A percentile compares a stretch with the other conserved stretches of the same genome.
These are phyloP conservation scores for Sycophila texana DNA, from an alignment of 2,888 invertebrate genomes.

Conservation along the genomic window DNA sequence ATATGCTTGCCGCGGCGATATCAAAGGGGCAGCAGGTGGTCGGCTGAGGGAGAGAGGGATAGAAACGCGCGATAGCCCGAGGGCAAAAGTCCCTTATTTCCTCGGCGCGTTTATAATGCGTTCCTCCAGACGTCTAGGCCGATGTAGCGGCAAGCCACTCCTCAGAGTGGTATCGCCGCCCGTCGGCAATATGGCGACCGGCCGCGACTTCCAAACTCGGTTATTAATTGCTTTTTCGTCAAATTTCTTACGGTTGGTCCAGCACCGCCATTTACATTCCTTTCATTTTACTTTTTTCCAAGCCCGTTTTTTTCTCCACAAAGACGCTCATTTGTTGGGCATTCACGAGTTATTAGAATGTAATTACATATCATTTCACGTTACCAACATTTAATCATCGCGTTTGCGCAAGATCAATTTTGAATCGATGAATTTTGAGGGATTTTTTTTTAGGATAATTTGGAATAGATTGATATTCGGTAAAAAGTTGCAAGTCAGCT, in stretches of 20 bases:
- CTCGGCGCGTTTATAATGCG: conserved; percentile 49
- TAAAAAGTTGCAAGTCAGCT: neutral
- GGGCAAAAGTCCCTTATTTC: conserved; percentile 62
- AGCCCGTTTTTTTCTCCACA: neutral
- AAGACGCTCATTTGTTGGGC: conserved; percentile 28
- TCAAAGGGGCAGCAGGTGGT: conserved; percentile 76
- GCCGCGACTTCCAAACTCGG: conserved; percentile 60
- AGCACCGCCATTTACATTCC: conserved; percentile 28
- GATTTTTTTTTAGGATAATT: no score
- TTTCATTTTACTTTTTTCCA: conserved; percentile 31
- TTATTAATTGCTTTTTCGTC: conserved; percentile 67
- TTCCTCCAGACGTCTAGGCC: conserved; percentile 38
- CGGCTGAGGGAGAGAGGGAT: conserved; percentile 49
- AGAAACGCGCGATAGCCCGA: conserved; percentile 58
- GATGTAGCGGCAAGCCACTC: conserved; percentile 61
- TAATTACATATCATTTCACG: conserved; percentile 21
- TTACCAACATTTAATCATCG: conserved; percentile 1
- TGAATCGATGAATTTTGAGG: conserved; percentile 14
- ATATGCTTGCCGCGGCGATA: conserved; percentile 69
- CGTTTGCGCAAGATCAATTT: conserved; percentile 2
- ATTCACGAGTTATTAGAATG: conserved; percentile 27
- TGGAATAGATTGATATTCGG: neutral
- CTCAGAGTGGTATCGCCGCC: conserved; percentile 45
- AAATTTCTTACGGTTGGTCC: conserved; percentile 55
- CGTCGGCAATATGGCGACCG: conserved; percentile 39